Evolutionary conservation across 1,140 invertebrate species (phyloP), one percentile per base, ranked within the genome.

Genomic region (Drosophila sechellia): DNA sequence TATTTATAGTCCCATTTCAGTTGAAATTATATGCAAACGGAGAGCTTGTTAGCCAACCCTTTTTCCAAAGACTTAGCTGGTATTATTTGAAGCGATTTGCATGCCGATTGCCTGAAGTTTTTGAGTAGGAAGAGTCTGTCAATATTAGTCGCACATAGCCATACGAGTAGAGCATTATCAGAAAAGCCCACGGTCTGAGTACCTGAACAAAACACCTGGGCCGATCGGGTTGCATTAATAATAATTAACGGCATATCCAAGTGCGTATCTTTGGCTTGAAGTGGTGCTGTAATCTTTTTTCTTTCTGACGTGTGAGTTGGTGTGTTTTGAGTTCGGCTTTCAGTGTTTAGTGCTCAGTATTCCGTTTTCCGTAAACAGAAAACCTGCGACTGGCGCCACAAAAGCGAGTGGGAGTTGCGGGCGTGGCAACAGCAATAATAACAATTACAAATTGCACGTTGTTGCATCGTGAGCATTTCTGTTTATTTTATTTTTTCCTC

Each of bases 361-460:
- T 31, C 2, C 31, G 31, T 54, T 55, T 65, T 52, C 64, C 58
- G 46, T 65, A 68, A 43, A 43, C 50, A 64, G 64, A 35, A 37
- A 39, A 64, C 40, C 61, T 60, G 61, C 31, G 40, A 52, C 64
- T 65, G 66, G 66, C 66, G 66, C 66, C 66, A 69, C 66, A 69
- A 40, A n/a, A 17, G 12, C 60, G 31, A 52, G 64, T 68, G 64
- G 64, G 64, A 59, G 64, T 25, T 43, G 17, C 20, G 64, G 64
- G 64, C 64, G 59, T 68, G 64, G 64, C 59, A 52, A 31, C 22
- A 12, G 20, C 53, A 31, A 65, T 46, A 66, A 15, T 42, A 63
- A 68, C 63, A 68, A 68, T 70, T 70, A 57, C 64, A 70, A 70
- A 70, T 70, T 70, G 66, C 66, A 70, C 66, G 65, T 70, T 70